Percentiles rank a stretch among this genome's conserved stretches.
phyloP scores from a whole-genome alignment of 2,113 vertebrate species.

The Xyrauchen texanus region DNA sequence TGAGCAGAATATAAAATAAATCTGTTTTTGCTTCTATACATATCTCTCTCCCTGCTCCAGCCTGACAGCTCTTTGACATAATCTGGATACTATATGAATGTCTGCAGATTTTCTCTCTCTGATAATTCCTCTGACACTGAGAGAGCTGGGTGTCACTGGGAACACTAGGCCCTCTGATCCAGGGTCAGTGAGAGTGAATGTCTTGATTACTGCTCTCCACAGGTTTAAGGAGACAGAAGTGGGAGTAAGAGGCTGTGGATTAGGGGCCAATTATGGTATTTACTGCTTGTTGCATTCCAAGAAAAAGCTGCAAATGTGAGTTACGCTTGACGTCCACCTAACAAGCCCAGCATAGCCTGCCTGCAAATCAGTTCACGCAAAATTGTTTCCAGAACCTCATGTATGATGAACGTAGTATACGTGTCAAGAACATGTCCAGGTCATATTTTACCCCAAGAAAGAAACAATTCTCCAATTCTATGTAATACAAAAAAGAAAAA shows the following conservation, averaged over 20 bases:
- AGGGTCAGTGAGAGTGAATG: not conserved
- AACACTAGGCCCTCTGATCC: slow-evolving; percentile 2
- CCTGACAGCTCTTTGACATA: not conserved
- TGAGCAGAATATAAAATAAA: slow-evolving; percentile 3
- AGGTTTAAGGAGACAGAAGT: not conserved
- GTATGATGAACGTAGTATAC: too few relatives aligned
- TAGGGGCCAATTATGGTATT: not conserved
- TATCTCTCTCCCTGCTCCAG: not conserved
- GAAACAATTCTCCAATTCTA: too few relatives aligned
- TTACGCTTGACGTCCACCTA: not conserved
- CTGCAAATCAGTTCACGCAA: not conserved
- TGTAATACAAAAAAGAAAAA: too few relatives aligned
- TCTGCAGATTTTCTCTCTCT: slow-evolving; percentile 5
- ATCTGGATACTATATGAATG: slow-evolving; percentile 11
- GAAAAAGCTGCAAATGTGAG: not conserved
- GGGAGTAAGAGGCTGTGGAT: not conserved
- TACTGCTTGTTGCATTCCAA: slow-evolving; percentile 13
- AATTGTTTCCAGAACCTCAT: too few relatives aligned
- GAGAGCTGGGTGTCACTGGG: slow-evolving; percentile 9
- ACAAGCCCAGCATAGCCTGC: not conserved
- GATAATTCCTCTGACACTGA: slow-evolving; percentile 1
- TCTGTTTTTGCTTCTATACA: not conserved
- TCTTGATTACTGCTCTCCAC: slow-evolving; percentile 7
- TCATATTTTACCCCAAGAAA: too few relatives aligned
- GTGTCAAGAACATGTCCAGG: too few relatives aligned